Conservation (phyloP, 2,888 invertebrate genomes). For the Erpobdella octoculata region DNA sequence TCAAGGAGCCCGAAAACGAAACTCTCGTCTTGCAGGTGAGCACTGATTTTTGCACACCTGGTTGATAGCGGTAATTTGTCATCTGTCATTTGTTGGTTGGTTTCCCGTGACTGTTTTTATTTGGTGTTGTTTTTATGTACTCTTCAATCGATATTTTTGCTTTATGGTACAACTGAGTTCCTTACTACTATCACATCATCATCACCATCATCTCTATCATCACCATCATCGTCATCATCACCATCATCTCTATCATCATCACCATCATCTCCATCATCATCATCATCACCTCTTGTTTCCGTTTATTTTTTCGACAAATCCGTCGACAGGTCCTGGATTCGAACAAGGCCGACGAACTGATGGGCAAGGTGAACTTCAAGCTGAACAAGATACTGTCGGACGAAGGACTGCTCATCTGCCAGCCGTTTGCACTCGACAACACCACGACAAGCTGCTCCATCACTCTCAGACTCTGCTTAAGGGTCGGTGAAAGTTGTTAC, state of each 20-base stretch:
- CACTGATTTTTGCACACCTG: too few species aligned
- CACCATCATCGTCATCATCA: background rate
- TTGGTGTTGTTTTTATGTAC: background rate
- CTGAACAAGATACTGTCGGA: conserved; percentile 1
- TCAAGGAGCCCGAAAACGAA: conserved; percentile 82
- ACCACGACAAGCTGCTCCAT: background rate
- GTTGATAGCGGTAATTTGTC: too few species aligned
- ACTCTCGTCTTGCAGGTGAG: conserved; percentile 71
- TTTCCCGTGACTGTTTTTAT: too few species aligned
- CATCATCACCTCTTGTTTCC: too few species aligned
- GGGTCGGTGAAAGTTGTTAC: background rate
- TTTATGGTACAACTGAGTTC: too few species aligned
- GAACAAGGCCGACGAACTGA: background rate
- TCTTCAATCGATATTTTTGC: background rate
- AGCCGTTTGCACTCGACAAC: conserved; percentile 15
- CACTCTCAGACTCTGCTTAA: conserved; percentile 15
- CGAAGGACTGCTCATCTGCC: background rate
- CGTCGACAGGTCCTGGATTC: conserved; percentile 21
- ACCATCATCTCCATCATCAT: background rate
- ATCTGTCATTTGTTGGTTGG: too few species aligned
- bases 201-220: too few species aligned
- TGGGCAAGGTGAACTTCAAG: conserved; percentile 19
- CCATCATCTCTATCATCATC: too few species aligned
- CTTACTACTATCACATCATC: background rate
- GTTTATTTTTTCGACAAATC: too few species aligned